phyloP scores from a whole-genome alignment of 2,888 invertebrate species.

The Agrochola lychnidis region DNA sequence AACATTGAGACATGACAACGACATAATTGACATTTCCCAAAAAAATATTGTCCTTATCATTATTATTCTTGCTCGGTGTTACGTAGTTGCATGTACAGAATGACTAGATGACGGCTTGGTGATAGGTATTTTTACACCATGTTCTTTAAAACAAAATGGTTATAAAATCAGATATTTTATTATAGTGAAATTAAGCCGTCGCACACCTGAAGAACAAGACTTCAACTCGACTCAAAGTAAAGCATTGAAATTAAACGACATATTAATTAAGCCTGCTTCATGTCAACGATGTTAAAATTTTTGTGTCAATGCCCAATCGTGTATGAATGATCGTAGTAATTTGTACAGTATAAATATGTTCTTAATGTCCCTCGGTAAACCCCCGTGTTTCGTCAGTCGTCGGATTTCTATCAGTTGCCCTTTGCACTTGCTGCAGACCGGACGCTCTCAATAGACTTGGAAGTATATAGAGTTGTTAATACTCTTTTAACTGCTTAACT shows the following conservation, averaged over 20 bases:
- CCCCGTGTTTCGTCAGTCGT: too few relatives aligned
- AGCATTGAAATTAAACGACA: slow-evolving; percentile 2
- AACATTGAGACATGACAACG: too few relatives aligned
- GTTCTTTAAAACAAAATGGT: neutral
- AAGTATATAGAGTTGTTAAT: too few relatives aligned
- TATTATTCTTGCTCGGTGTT: too few relatives aligned
- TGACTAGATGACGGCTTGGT: neutral
- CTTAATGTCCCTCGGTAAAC: too few relatives aligned
- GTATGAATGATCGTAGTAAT: neutral
- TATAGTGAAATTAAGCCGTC: slow-evolving; percentile 36
- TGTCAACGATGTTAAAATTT: slow-evolving; percentile 9
- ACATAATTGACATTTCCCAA: too few relatives aligned
- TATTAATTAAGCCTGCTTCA: neutral
- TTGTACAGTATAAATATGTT: neutral
- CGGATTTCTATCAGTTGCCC: too few relatives aligned
- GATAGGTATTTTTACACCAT: neutral
- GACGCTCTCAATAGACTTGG: too few relatives aligned
- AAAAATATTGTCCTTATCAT: too few relatives aligned
- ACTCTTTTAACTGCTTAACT: too few relatives aligned
- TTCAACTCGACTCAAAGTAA: slow-evolving; percentile 44
- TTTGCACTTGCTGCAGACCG: too few relatives aligned
- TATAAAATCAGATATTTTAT: slow-evolving; percentile 10
- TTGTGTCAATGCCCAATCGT: neutral
- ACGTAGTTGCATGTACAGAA: neutral
- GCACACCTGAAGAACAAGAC: slow-evolving; percentile 25